Percentiles rank a stretch among this genome's conserved stretches.
These are phyloP conservation scores for Paralichthys olivaceus DNA, from an alignment of 2,113 vertebrate genomes.

Conservation along the genomic window DNA sequence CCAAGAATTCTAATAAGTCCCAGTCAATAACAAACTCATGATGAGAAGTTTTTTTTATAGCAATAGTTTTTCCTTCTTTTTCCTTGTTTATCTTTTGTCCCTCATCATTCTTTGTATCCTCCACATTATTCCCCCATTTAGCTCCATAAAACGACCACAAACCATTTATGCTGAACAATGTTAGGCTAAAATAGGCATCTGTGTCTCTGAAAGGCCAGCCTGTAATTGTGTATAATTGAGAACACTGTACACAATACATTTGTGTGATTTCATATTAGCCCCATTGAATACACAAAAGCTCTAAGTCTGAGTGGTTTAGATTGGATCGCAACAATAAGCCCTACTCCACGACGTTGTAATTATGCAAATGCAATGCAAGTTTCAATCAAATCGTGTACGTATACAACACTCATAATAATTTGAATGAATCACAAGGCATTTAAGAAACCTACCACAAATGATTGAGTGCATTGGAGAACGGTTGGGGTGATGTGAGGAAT, in stretches of 20 bases:
- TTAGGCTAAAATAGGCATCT: slow-evolving; percentile 69
- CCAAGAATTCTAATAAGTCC: not conserved
- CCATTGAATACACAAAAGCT: slow-evolving; percentile 72
- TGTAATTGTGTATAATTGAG: slow-evolving; percentile 78
- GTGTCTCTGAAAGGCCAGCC: slow-evolving; percentile 69
- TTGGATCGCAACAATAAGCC: slow-evolving; percentile 77
- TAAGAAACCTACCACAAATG: slow-evolving; percentile 71
- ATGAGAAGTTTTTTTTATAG: slow-evolving; percentile 32
- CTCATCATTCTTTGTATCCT: slow-evolving; percentile 47
- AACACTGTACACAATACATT: slow-evolving; percentile 76
- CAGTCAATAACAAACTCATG: slow-evolving; percentile 7
- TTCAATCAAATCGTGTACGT: slow-evolving; percentile 76
- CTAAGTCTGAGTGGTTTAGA: slow-evolving; percentile 76
- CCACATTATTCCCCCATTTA: slow-evolving; percentile 57
- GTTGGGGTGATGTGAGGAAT: slow-evolving; percentile 53
- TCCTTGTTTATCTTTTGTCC: slow-evolving; percentile 38
- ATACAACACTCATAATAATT: slow-evolving; percentile 73
- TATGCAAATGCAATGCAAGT: slow-evolving; percentile 78
- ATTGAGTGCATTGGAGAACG: slow-evolving; percentile 65
- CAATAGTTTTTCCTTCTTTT: slow-evolving; percentile 16
- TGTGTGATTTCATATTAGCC: slow-evolving; percentile 76
- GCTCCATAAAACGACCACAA: slow-evolving; percentile 65
- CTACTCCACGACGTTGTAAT: slow-evolving; percentile 67
- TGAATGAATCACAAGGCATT: slow-evolving; percentile 77
- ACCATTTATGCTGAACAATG: slow-evolving; percentile 72